Conservation (phyloP, 53 echinoderm and acorn worm genomes). For the Crossaster papposus region DNA sequence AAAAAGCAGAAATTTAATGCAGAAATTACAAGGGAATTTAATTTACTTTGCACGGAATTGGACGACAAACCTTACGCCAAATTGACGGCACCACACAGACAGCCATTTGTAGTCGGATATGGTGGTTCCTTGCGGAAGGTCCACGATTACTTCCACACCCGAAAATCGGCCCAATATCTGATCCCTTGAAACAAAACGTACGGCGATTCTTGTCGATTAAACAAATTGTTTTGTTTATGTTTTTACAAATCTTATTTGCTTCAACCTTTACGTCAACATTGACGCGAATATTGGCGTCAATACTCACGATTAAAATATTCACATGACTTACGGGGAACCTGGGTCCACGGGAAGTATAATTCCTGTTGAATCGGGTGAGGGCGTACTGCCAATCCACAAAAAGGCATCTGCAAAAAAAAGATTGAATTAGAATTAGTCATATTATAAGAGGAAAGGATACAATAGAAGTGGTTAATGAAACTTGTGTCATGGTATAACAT, state of each 20-base stretch:
- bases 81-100: constrained; percentile 66
- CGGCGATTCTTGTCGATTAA: background rate
- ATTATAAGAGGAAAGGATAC: too few species aligned
- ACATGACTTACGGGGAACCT: constrained; percentile 7
- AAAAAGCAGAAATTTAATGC: too few species aligned
- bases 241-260: too few species aligned
- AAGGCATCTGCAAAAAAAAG: constrained; percentile 43
- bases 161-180: constrained; percentile 41
- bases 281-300: too few species aligned
- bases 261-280: too few species aligned
- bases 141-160: constrained; percentile 41
- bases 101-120: constrained; percentile 63
- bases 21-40: background rate
- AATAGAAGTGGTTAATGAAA: too few species aligned
- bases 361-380: constrained; percentile 24
- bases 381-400: constrained; percentile 55
- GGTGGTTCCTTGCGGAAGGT: constrained; percentile 18
- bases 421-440: background rate
- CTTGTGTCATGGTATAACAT: too few species aligned
- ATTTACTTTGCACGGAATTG: background rate
- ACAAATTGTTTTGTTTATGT: background rate
- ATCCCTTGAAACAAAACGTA: background rate
- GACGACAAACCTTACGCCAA: constrained; percentile 39
- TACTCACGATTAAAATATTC: background rate
- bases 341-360: constrained; percentile 41